Evolutionary conservation across 2,113 vertebrate species (phyloP).

Genomic region (Cavia aperea): DNA sequence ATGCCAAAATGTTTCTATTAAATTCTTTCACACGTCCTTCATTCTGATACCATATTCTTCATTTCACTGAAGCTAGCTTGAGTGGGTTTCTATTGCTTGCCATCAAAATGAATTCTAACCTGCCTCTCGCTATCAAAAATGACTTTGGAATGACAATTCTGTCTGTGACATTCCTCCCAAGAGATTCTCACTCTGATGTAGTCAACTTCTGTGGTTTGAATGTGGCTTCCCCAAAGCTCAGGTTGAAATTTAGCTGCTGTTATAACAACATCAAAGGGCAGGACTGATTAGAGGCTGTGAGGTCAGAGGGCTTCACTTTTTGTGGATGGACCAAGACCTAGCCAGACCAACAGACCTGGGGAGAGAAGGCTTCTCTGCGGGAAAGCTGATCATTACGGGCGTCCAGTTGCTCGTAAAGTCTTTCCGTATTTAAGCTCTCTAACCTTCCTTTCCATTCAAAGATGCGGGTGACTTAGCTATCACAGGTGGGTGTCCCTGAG

Average conservation of each 20-base stretch:
- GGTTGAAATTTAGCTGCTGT: neutral
- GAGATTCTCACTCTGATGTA: neutral
- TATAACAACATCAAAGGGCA: neutral
- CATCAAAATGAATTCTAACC: conserved; percentile 22
- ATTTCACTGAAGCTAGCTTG: neutral
- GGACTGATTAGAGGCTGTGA: neutral
- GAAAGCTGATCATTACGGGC: neutral
- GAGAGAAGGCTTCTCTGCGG: neutral
- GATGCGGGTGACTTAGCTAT: no score
- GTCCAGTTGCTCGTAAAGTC: neutral
- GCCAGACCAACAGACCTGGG: neutral
- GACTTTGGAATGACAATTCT: conserved; percentile 4
- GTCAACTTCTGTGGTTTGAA: neutral
- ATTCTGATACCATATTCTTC: neutral
- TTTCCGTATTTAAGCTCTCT: neutral
- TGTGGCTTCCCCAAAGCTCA: neutral
- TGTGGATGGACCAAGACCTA: neutral
- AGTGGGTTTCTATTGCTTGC: conserved; percentile 26
- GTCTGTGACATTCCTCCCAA: neutral
- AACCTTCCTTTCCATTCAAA: neutral
- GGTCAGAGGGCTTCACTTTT: neutral
- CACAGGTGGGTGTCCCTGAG: neutral
- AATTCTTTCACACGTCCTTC: neutral
- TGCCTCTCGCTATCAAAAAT: neutral
- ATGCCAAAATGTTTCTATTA: conserved; percentile 36